Evolutionary conservation across 1,140 invertebrate genomes (phyloP).

Genomic region (Drosophila saltans): DNA sequence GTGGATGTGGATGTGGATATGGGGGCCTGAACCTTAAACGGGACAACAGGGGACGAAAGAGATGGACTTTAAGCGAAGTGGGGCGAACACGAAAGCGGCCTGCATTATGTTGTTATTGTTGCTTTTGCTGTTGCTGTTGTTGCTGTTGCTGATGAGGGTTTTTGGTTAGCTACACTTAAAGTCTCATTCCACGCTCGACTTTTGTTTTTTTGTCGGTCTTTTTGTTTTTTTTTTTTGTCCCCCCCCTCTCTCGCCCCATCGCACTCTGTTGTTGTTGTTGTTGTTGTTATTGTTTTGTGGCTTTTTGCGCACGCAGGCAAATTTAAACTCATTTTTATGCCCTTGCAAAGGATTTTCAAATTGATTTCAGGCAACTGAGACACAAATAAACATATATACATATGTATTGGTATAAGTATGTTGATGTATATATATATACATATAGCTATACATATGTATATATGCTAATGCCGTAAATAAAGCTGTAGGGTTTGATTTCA

Average conservation of each 20-base stretch:
- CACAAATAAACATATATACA: background rate
- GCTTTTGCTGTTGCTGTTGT: conserved; percentile 24
- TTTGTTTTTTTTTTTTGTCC: conserved; percentile 46
- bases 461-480: conserved; percentile 79
- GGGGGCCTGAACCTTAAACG: conserved; percentile 13
- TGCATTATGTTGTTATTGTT: conserved; percentile 72
- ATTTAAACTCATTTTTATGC: conserved; percentile 70
- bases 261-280: conserved; percentile 16
- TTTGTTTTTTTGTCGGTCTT: conserved; percentile 50
- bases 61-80: conserved; percentile 55
- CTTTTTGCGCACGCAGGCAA: conserved; percentile 67
- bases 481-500: conserved; percentile 50
- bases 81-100: conserved; percentile 67
- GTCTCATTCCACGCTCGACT: conserved; percentile 50
- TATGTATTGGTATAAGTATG: background rate
- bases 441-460: background rate
- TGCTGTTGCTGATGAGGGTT: conserved; percentile 70
- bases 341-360: conserved; percentile 78
- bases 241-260: conserved; percentile 17
- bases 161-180: conserved; percentile 76
- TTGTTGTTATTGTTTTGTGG: conserved; percentile 32
- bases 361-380: conserved; percentile 55
- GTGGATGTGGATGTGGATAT: conserved; percentile 5
- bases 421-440: background rate
- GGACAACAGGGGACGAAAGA: conserved; percentile 6